Percentiles rank a stretch among this genome's conserved stretches.
Conservation (phyloP, 2,797 vertebrate species). For the Lepilemur septentrionalis region DNA sequence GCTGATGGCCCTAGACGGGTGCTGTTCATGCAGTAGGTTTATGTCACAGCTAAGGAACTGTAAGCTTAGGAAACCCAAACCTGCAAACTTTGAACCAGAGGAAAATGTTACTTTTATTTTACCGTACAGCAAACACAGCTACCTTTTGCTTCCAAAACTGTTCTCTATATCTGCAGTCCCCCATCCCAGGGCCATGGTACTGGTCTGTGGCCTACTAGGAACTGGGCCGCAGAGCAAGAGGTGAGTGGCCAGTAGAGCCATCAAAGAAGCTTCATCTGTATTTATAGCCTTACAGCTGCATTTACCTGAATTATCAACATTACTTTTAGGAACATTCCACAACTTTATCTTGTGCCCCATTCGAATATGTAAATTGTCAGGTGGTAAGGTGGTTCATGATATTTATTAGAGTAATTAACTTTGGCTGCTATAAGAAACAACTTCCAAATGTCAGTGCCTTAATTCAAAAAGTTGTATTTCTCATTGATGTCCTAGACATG, state of each 20-base stretch:
- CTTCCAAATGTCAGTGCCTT: not conserved
- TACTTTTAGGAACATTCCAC: not conserved
- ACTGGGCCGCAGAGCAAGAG: no score
- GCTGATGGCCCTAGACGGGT: not conserved
- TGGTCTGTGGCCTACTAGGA: no score
- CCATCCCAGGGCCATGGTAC: no score
- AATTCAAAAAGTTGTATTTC: not conserved
- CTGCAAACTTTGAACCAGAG: not conserved
- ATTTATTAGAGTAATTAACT: not conserved
- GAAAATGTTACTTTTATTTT: not conserved
- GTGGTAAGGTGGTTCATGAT: not conserved
- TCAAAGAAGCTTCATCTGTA: no score
- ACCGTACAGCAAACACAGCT: not conserved
- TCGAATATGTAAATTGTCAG: not conserved
- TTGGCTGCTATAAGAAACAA: not conserved
- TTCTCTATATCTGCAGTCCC: not conserved
- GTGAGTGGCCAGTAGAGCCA: no score
- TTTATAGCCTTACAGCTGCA: no score
- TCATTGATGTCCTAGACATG: not conserved
- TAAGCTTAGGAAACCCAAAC: not conserved
- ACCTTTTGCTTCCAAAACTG: not conserved
- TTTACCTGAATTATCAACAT: not conserved
- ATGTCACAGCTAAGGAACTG: not conserved
- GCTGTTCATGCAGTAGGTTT: not conserved
- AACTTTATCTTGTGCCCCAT: not conserved